phyloP scores from a whole-genome alignment of 92 coral and sea anemone genomes.

The Epizoanthus fatuus region DNA sequence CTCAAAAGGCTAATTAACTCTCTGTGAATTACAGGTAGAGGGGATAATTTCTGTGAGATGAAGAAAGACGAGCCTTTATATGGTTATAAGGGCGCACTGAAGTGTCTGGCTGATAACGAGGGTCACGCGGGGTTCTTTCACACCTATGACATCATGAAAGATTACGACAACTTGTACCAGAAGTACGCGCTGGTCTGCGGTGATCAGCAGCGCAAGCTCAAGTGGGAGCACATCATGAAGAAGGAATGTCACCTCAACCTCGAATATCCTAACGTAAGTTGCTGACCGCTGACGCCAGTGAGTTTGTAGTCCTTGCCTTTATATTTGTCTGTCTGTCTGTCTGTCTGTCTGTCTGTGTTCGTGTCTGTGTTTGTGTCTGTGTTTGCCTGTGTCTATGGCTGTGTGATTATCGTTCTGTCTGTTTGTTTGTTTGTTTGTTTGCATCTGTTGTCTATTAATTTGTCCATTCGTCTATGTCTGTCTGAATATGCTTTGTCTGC shows the following conservation, averaged over 20 bases:
- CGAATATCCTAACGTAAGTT: conserved; percentile 59
- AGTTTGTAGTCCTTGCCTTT: too few species aligned
- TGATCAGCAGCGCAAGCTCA: neutral
- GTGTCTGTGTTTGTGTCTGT: too few species aligned
- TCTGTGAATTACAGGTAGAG: neutral
- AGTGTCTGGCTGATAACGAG: conserved; percentile 41
- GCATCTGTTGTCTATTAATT: too few species aligned
- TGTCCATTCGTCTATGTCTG: too few species aligned
- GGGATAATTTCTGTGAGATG: conserved; percentile 52
- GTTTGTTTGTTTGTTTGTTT: too few species aligned
- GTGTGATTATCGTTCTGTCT: too few species aligned
- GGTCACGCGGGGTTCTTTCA: conserved; percentile 73
- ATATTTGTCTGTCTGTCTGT: too few species aligned
- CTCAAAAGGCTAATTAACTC: neutral
- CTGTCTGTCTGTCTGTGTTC: too few species aligned
- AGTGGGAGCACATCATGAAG: conserved; percentile 23
- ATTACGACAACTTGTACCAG: conserved; percentile 5
- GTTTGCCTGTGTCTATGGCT: too few species aligned
- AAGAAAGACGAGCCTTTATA: conserved; percentile 55
- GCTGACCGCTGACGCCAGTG: neutral
- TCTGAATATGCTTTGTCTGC: too few species aligned
- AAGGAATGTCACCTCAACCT: conserved; percentile 47
- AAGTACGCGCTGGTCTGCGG: conserved; percentile 55
- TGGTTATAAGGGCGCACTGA: conserved; percentile 54
- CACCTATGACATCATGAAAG: conserved; percentile 55